A percentile compares a stretch with the other conserved stretches of the same genome.
phyloP scores from a whole-genome alignment of 2,888 invertebrate species.

The Helobdella robusta region DNA sequence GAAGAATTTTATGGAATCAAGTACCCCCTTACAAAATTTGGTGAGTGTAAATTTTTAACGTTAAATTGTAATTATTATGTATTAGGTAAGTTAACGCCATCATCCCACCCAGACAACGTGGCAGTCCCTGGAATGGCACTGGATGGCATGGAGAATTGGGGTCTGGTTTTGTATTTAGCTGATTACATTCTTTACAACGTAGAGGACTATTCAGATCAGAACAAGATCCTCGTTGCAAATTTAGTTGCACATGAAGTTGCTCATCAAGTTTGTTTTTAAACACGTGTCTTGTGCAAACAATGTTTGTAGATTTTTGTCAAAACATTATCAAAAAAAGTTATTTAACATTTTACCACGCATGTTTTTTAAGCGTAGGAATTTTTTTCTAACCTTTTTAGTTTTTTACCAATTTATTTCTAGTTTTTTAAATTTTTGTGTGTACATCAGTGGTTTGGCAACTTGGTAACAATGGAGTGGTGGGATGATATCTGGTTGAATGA shows the following conservation, averaged over 20 bases:
- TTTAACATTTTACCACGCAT: too few species aligned
- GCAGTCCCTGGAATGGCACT: slow-evolving; percentile 48
- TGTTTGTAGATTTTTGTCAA: too few species aligned
- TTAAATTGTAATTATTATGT: too few species aligned
- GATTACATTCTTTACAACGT: slow-evolving; percentile 44
- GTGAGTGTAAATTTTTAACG: slow-evolving; percentile 35
- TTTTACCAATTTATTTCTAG: too few species aligned
- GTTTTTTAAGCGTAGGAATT: too few species aligned
- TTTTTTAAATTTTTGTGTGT: not conserved
- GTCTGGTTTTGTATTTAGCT: slow-evolving; percentile 46
- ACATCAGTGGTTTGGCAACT: slow-evolving; percentile 51
- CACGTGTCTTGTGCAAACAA: too few species aligned
- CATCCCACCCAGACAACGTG: slow-evolving; percentile 48
- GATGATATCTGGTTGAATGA: slow-evolving; percentile 79
- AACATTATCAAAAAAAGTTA: too few species aligned
- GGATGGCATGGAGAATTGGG: slow-evolving; percentile 51
- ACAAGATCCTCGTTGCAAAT: slow-evolving; percentile 42
- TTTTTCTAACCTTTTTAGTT: too few species aligned
- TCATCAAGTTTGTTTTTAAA: too few species aligned
- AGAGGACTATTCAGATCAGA: slow-evolving; percentile 37
- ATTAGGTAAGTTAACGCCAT: too few species aligned
- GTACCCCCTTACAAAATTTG: slow-evolving; percentile 51
- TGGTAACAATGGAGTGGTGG: slow-evolving; percentile 80
- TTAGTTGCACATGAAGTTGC: slow-evolving; percentile 48
- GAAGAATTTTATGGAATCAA: slow-evolving; percentile 48